A percentile compares a stretch with the other conserved stretches of the same genome.
Evolutionary conservation across 2,113 vertebrate genomes (phyloP).

Genomic region (Symphodus melops): DNA sequence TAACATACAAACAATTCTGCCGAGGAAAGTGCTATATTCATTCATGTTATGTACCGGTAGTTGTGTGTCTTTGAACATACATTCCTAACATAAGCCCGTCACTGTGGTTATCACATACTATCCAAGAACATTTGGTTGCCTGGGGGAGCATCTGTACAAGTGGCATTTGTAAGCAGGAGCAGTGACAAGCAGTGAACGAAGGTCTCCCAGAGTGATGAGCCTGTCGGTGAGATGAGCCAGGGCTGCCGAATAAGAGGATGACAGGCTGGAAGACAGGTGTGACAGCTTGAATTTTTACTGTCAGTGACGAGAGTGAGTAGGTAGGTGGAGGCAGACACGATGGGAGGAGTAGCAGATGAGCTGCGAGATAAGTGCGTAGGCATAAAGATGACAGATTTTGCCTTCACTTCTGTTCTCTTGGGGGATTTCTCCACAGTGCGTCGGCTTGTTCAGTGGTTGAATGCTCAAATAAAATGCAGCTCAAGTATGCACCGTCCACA

Average conservation of each 20-base stretch:
- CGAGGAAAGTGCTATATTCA: neutral
- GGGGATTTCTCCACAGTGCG: constrained; percentile 6
- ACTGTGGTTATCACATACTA: neutral
- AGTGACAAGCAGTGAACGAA: constrained; percentile 11
- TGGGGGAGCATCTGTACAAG: constrained; percentile 6
- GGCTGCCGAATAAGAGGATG: neutral
- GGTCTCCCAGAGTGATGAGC: neutral
- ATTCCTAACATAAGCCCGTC: neutral
- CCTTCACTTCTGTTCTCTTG: neutral
- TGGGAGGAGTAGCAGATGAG: constrained; percentile 26
- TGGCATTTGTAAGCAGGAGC: neutral
- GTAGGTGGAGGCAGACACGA: constrained; percentile 20
- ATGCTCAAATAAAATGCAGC: neutral
- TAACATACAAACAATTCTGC: neutral
- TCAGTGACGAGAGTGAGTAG: constrained; percentile 16
- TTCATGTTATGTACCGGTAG: constrained; percentile 5
- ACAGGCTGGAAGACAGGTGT: constrained; percentile 9
- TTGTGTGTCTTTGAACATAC: neutral
- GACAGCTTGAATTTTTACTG: constrained; percentile 39
- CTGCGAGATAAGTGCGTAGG: neutral
- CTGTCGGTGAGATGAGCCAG: neutral
- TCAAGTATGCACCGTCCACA: neutral
- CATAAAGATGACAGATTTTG: constrained; percentile 27
- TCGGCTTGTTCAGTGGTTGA: neutral
- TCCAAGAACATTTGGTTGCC: neutral